Evolutionary conservation across 2,797 vertebrate species (phyloP).

Genomic region (Apogon hyalosoma): DNA sequence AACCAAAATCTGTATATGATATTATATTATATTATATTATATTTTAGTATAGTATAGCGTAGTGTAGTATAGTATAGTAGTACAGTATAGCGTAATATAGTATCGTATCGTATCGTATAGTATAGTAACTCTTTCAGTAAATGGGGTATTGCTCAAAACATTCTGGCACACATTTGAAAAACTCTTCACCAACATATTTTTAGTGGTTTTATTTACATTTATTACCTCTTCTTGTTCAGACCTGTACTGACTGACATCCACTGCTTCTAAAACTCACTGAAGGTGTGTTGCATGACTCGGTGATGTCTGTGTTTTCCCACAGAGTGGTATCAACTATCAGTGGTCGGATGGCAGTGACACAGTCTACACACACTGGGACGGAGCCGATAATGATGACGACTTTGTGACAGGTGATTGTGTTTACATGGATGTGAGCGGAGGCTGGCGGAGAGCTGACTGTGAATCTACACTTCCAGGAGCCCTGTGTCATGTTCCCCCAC

Average conservation of each 20-base stretch:
- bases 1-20: too few species aligned
- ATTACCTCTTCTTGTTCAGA: neutral
- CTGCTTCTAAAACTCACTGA: neutral
- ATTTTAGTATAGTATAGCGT: too few species aligned
- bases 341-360: constrained; percentile 92
- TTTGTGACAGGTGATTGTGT: constrained; percentile 87
- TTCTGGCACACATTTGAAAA: too few species aligned
- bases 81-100: too few species aligned
- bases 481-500: constrained; percentile 85
- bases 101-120: too few species aligned
- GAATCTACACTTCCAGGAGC: constrained; percentile 87
- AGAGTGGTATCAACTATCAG: constrained; percentile 89
- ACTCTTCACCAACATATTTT: too few species aligned
- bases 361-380: constrained; percentile 90
- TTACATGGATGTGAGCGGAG: constrained; percentile 89
- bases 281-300: constrained; percentile 6
- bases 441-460: constrained; percentile 88
- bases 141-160: too few species aligned
- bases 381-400: constrained; percentile 81
- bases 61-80: too few species aligned
- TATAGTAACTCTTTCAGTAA: too few species aligned
- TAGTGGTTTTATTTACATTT: too few species aligned
- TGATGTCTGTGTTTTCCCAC: constrained; percentile 50
- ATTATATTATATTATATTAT: too few species aligned
- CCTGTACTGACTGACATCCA: neutral